A percentile compares a stretch with the other conserved stretches of the same genome.
These are phyloP conservation scores for Anabas testudineus DNA, from an alignment of 2,797 vertebrate genomes.

Conservation along the genomic window DNA sequence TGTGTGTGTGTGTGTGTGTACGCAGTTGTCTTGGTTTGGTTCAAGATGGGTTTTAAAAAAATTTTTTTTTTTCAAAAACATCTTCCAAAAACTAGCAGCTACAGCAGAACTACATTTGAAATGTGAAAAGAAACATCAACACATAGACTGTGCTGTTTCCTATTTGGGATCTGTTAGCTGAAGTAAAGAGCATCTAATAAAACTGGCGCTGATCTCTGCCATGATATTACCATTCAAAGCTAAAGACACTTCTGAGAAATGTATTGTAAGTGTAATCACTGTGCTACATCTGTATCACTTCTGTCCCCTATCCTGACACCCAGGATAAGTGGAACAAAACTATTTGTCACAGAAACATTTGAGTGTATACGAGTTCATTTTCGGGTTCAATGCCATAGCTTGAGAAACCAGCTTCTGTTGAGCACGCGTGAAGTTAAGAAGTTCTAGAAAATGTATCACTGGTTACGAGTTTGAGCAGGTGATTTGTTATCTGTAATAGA, in stretches of 20 bases:
- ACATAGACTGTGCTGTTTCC: constrained; percentile 6
- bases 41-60: too few species aligned
- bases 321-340: constrained; percentile 38
- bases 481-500: constrained; percentile 66
- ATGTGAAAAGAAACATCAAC: constrained; percentile 15
- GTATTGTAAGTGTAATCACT: constrained; percentile 25
- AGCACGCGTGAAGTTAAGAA: constrained; percentile 11
- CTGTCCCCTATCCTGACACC: constrained; percentile 14
- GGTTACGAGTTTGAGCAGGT: constrained; percentile 49
- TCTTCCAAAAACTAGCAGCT: constrained; percentile 32
- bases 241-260: constrained; percentile 12
- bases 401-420: constrained; percentile 28
- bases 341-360: constrained; percentile 39
- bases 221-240: constrained; percentile 1
- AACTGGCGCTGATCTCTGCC: constrained; percentile 6
- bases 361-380: constrained; percentile 30
- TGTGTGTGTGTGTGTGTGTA: constrained; percentile 27
- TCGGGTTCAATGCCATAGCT: constrained; percentile 6
- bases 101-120: constrained; percentile 28
- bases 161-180: constrained; percentile 8
- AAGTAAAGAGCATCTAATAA: constrained; percentile 13
- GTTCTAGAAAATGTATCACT: constrained; percentile 42
- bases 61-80: constrained; percentile 31
- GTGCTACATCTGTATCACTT: constrained; percentile 37
- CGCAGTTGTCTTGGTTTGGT: constrained; percentile 40